Base-by-base conservation (phyloP, 2,888 invertebrate species). In the Rhingia campestris region DNA sequence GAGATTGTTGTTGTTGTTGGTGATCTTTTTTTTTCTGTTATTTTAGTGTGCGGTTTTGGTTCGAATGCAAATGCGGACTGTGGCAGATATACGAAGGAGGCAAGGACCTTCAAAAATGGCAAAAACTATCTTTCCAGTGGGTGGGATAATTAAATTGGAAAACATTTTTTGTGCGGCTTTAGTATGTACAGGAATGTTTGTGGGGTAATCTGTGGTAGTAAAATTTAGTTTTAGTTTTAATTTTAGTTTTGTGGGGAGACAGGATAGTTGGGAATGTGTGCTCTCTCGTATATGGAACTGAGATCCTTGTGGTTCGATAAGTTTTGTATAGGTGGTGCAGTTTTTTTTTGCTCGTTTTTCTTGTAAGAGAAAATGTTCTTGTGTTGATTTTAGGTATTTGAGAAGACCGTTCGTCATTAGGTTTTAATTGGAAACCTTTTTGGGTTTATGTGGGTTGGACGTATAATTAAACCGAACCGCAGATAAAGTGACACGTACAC, bases 91-190 rank as follows among this genome's bases (percentile, higher is more conserved):
- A 39, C 39, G 54, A 47, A 30, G 66, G n/a, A 79, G 51, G 64
- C 14, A 47, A 43, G 67, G 73, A 35, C 51, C 54, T 70, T 51
- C 51, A 43, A 53, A 58, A 56, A 9, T 9, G 37, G 32, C n/a
- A 49, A 12, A 54, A 6, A 47, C 30, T 37, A 49, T 10, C 43
- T 58, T 9, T 54, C 10, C 56, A 64, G n/a, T 35, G 58, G 47
- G 41, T 51, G 66, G 39, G 49, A 56, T 56, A 74, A 74, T 66
- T 47, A 80, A 80, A 80, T 80, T 80, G 80, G 22, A 22, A 80
- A 72, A 49, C 7, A 61, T 66, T 59, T 5, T 47, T 47, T 47
- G 14, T 6, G 14, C 6, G 47, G 10, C 47, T 56, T 70, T 41
- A 47, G 47, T 58, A 30, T 54, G 37, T 66, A 59, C 39, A 39